A percentile compares a stretch with the other conserved stretches of the same genome.
These are phyloP conservation scores for Isaurus tuberculatus DNA, from an alignment of 92 coral and sea anemone genomes.

Conservation along the genomic window DNA sequence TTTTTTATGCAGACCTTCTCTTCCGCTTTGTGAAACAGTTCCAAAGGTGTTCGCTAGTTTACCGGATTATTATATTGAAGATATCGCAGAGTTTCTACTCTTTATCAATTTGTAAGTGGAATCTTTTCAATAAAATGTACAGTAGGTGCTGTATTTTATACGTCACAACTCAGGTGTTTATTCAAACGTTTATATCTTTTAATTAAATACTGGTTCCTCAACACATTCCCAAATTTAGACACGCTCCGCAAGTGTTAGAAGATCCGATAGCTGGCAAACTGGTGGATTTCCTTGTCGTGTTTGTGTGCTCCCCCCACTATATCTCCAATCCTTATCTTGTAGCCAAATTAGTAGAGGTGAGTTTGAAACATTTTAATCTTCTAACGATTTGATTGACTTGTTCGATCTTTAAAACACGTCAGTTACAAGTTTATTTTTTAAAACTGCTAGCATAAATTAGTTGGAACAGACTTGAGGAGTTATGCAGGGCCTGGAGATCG, in stretches of 20 bases:
- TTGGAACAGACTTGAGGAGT: neutral
- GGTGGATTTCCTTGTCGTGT: conserved; percentile 82
- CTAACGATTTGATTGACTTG: neutral
- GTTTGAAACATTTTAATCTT: conserved; percentile 6
- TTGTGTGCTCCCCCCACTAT: conserved; percentile 90
- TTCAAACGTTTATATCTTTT: no score
- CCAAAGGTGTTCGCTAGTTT: conserved; percentile 85
- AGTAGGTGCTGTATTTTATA: neutral
- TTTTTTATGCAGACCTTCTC: conserved; percentile 55
- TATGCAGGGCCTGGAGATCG: no score
- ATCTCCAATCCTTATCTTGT: conserved; percentile 97
- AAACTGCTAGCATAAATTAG: no score
- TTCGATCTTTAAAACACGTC: neutral
- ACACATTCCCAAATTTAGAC: conserved; percentile 53
- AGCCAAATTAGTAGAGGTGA: conserved; percentile 96
- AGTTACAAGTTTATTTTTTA: neutral
- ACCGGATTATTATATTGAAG: conserved; percentile 91
- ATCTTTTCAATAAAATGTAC: neutral
- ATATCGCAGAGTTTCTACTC: conserved; percentile 94
- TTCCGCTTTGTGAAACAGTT: conserved; percentile 77
- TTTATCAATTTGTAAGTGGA: conserved; percentile 92
- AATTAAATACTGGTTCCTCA: neutral
- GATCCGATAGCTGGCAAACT: conserved; percentile 86
- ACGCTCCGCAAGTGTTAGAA: conserved; percentile 84
- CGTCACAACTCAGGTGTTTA: no score